Percentiles rank a stretch among this genome's conserved stretches.
Conservation (phyloP, 2,113 vertebrate species). For the Poecile atricapillus region DNA sequence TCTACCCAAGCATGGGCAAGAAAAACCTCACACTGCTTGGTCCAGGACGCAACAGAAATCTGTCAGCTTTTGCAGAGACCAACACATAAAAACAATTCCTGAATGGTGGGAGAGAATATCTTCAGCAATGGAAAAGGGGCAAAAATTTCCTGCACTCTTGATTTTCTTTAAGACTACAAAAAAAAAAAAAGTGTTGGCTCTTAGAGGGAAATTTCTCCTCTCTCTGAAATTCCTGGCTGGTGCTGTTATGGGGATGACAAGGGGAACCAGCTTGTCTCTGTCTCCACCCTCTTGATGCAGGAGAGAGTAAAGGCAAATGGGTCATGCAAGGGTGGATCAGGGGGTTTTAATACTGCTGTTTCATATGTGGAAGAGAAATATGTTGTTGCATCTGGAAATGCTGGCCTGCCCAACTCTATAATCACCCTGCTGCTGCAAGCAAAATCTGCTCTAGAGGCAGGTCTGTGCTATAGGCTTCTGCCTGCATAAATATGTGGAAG, state of each 20-base stretch:
- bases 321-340: slow-evolving; percentile 42
- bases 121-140: background rate
- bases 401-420: slow-evolving; percentile 40
- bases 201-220: background rate
- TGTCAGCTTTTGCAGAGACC: background rate
- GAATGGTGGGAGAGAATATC: background rate
- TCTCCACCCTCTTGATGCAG: slow-evolving; percentile 5
- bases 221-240: background rate
- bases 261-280: background rate
- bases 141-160: background rate
- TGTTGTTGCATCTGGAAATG: slow-evolving; percentile 55
- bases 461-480: background rate
- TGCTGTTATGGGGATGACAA: background rate
- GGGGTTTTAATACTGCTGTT: slow-evolving; percentile 27
- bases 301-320: slow-evolving; percentile 47
- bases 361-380: slow-evolving; percentile 48
- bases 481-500: slow-evolving; percentile 39
- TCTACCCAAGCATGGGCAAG: background rate
- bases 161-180: background rate
- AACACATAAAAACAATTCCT: background rate
- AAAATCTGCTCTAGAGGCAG: slow-evolving; percentile 15
- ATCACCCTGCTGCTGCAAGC: slow-evolving; percentile 18
- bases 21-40: background rate
- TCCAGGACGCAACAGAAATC: background rate
- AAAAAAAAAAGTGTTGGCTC: background rate